A percentile compares a stretch with the other conserved stretches of the same genome.
phyloP scores from a whole-genome alignment of 2,797 vertebrate species.

The Enteromius unitaeniatus region DNA sequence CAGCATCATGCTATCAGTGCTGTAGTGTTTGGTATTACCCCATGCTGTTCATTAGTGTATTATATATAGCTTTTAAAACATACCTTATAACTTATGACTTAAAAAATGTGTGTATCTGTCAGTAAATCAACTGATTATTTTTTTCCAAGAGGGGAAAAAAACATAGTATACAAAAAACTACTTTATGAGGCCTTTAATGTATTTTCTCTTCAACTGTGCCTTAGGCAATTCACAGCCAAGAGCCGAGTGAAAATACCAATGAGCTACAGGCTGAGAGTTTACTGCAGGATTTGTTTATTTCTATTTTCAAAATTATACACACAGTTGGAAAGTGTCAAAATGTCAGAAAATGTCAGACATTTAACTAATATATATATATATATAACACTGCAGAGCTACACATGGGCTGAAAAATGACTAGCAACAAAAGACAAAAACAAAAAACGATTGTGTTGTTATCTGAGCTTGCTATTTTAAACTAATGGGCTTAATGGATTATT shows the following conservation, averaged over 20 bases:
- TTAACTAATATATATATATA: neutral
- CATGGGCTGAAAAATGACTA: neutral
- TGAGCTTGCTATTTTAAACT: slow-evolving; percentile 26
- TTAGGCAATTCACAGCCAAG: slow-evolving; percentile 44
- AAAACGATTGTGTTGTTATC: neutral
- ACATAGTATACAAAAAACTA: slow-evolving; percentile 44
- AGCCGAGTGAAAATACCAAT: slow-evolving; percentile 51
- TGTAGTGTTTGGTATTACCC: neutral
- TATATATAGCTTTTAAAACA: neutral
- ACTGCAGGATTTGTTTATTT: neutral
- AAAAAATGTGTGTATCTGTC: neutral
- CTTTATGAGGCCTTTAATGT: slow-evolving; percentile 39
- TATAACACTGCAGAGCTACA: neutral
- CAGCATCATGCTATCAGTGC: neutral
- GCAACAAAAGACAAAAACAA: neutral
- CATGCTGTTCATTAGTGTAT: neutral
- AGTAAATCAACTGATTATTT: neutral
- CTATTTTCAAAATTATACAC: slow-evolving; percentile 18
- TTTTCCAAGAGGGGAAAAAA: neutral
- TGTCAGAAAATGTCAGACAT: slow-evolving; percentile 23
- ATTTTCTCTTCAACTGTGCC: slow-evolving; percentile 37
- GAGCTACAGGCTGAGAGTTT: slow-evolving; percentile 38
- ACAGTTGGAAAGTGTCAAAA: slow-evolving; percentile 29
- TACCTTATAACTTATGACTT: neutral
- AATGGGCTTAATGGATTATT: slow-evolving; percentile 23